Conservation (phyloP, 2,888 invertebrate genomes). For the Dyspetes luteomarginatus region DNA sequence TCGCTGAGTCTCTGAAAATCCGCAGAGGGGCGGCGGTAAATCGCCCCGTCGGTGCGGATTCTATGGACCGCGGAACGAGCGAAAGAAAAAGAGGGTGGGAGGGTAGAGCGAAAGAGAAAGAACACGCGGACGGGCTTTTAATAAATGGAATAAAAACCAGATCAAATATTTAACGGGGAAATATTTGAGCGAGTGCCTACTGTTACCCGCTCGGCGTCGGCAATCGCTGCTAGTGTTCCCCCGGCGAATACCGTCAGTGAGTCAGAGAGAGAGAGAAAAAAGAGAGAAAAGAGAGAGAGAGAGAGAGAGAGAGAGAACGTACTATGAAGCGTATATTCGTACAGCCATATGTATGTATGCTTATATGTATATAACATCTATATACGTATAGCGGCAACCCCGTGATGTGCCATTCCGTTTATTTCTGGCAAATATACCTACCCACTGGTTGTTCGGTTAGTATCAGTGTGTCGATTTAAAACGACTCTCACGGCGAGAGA, state of each 20-base stretch:
- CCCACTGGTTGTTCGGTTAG: conserved; percentile 78
- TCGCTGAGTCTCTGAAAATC: conserved; percentile 44
- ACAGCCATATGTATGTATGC: conserved; percentile 34
- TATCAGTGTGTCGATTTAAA: conserved; percentile 76
- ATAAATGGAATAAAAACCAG: conserved; percentile 81
- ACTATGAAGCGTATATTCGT: conserved; percentile 43
- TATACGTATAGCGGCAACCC: conserved; percentile 72
- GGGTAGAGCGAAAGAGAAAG: conserved; percentile 36
- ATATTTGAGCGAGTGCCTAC: conserved; percentile 80
- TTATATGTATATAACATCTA: conserved; percentile 66
- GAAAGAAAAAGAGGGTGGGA: conserved; percentile 25
- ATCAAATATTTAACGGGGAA: conserved; percentile 81
- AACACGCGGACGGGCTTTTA: conserved; percentile 74
- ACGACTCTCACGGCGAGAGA: conserved; percentile 69
- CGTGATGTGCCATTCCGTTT: conserved; percentile 75
- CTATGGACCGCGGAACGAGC: conserved; percentile 28
- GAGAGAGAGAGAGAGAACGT: conserved; percentile 37
- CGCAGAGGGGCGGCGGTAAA: conserved; percentile 49
- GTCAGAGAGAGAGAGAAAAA: background rate
- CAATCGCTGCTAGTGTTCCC: conserved; percentile 54
- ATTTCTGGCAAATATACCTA: conserved; percentile 78
- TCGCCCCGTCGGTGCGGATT: conserved; percentile 42
- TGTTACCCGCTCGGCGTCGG: conserved; percentile 72
- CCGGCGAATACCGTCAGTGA: conserved; percentile 30
- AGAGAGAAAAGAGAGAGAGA: conserved; percentile 12